These are phyloP conservation scores for Diaperis boleti DNA, from an alignment of 2,888 invertebrate genomes.

Conservation along the genomic window DNA sequence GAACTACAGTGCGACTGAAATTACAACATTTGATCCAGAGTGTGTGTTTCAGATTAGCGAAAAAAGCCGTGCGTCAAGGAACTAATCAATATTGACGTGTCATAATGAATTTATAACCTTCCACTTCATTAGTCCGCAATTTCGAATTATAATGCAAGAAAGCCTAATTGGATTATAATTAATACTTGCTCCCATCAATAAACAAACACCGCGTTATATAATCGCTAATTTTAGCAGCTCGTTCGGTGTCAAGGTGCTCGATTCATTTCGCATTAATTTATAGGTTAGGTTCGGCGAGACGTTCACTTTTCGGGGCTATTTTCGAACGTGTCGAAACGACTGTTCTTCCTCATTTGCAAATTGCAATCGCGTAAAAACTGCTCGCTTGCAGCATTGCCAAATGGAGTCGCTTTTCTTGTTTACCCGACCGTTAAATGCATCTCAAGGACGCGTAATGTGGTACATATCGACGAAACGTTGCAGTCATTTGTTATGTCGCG, in stretches of 20 bases:
- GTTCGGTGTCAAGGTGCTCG: slow-evolving; percentile 41
- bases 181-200: slow-evolving; percentile 29
- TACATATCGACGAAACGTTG: background rate
- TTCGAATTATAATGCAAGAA: slow-evolving; percentile 24
- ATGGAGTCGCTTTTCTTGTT: slow-evolving; percentile 11
- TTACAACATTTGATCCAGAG: slow-evolving; percentile 1
- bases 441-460: background rate
- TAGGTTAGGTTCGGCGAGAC: slow-evolving; percentile 26
- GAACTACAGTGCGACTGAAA: slow-evolving; percentile 6
- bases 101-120: slow-evolving; percentile 19
- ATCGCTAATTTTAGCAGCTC: slow-evolving; percentile 40
- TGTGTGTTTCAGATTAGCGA: background rate
- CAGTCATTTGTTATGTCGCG: background rate
- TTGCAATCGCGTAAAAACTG: slow-evolving; percentile 18
- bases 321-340: slow-evolving; percentile 15
- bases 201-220: slow-evolving; percentile 35
- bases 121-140: slow-evolving; percentile 9
- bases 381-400: slow-evolving; percentile 20
- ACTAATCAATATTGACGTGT: slow-evolving; percentile 26
- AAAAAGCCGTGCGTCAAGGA: slow-evolving; percentile 4
- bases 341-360: slow-evolving; percentile 19
- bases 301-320: slow-evolving; percentile 33
- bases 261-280: slow-evolving; percentile 33
- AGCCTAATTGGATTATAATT: slow-evolving; percentile 26
- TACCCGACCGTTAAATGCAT: slow-evolving; percentile 8